Base-by-base conservation (phyloP, 2,888 invertebrate genomes). In the Lepidocyrtoides sp. region DNA sequence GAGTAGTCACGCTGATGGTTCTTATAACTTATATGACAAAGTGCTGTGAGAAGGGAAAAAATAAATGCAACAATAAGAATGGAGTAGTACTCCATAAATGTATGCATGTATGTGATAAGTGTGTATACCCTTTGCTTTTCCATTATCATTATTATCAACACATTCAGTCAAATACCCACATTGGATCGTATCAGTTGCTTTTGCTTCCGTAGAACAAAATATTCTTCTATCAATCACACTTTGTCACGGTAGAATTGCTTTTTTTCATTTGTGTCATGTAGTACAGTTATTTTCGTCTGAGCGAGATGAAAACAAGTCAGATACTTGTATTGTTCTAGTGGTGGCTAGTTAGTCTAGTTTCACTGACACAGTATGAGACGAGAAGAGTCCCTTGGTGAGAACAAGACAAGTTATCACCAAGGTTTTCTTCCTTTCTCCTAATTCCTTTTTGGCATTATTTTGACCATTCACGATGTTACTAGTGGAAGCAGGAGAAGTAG, bases 221-320 rank as follows among this genome's bases (percentile, higher is more conserved):
- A 69, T 69, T 69, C 4, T 69, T 69, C n/a, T 36, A 69, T 32
- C 69, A 69, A 69, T 69, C 69, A 69, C 69, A 69, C 32, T 63
- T 36, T 69, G 69, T 69, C 69, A 69, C 17, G 23, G 36, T 17
- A 36, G 17, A 36, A 36, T 36, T 36, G n/a, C 69, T 69, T 36
- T 32, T 26, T 63, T 63, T 29, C 26, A n/a, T 57, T 32, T 69
- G 17, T 69, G n/a, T 7, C 36, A 17, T 12, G 32, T 14, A 20
- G 2, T 12, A 69, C n/a, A 23, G 26, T 17, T 3, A 0, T 2
- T 60, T 60, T 23, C 20, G 23, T 10, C 26, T 20, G 17, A 17
- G 17, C n/a, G 17, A 54, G 17, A 54, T 17, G 3, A 12, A 54
- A 54, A 17, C 1, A 7, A 14, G 36, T 8, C 10, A 5, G 44